Evolutionary conservation across 2,797 vertebrate genomes (phyloP), one percentile per base, ranked within the genome.

Genomic region (Simalia tracyae): DNA sequence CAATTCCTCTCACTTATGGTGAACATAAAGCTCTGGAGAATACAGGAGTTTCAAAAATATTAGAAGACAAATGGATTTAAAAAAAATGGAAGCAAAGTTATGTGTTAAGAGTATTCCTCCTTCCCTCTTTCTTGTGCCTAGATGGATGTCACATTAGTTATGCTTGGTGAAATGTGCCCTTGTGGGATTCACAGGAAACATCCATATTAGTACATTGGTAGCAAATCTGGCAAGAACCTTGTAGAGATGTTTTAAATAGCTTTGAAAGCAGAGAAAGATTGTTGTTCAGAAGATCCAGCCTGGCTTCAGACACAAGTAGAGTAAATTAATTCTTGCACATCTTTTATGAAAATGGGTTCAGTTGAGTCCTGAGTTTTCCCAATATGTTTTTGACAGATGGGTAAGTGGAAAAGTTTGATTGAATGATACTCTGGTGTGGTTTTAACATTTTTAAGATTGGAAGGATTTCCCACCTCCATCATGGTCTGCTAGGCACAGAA

Each of bases 331-430:
- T 94, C 91, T 94, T 60, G 87, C 92, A 92, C 81, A 68, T 56
- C 84, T 95, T 90, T 94, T 91, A 94, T 91, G 86, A 94, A 89
- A 63, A 36, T 93, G 90, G 91, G 86, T 93, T 88, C 90, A 90
- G 84, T 66, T 68, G 90, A 94, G 66, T 31, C 91, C 66, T 28
- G 54, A 89, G 68, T 84, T 84, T 81, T 87, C 84, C 84, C 36
- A 57, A 11, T 86, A 84, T 0, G 0, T 92, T 95, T 95, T 95
- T 90, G 87, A 72, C 64, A 93, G 85, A 85, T 93, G 90, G 94
- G 61, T 68, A 92, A 96, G 92, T 92, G 88, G 86, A 87, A 91
- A 93, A 92, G 9, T 76, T 93, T 89, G 92, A 92, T 54, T 90
- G 90, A 92, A 87, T 91, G 90, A 90, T 64, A 50, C 26, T 92